Conservation (phyloP, 2,888 invertebrate genomes). For the Galerucella pusilla region DNA sequence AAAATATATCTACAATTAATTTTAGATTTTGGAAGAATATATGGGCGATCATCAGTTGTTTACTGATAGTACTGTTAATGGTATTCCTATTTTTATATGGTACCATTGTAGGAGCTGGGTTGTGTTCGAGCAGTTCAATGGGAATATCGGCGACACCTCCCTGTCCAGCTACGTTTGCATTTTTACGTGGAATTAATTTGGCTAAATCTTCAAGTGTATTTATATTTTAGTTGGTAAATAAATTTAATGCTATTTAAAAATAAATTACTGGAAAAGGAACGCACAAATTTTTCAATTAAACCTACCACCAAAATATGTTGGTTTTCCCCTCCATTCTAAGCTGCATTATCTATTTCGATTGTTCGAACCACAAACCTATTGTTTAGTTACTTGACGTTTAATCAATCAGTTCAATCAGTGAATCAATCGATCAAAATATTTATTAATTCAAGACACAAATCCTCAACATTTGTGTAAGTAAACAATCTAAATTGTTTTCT, state of each 20-base stretch:
- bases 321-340: no score
- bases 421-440: neutral
- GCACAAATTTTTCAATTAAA: no score
- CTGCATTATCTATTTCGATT: no score
- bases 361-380: no score
- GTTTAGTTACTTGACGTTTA: no score
- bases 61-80: conserved; percentile 48
- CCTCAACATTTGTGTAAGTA: conserved; percentile 2
- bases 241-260: neutral
- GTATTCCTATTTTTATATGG: conserved; percentile 50
- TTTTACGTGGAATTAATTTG: conserved; percentile 41
- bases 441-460: neutral
- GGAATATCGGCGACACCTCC: conserved; percentile 27
- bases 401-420: no score
- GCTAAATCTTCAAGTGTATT: conserved; percentile 13
- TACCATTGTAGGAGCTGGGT: conserved; percentile 50
- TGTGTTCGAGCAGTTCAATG: conserved; percentile 46
- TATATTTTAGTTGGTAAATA: neutral
- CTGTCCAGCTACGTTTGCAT: conserved; percentile 41
- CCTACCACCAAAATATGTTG: no score
- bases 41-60: conserved; percentile 48
- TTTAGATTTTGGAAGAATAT: conserved; percentile 47
- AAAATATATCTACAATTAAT: neutral
- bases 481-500: conserved; percentile 20
- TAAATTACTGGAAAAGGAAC: no score